Evolutionary conservation across 2,113 vertebrate species (phyloP), one percentile per base, ranked within the genome.

Genomic region (Silurus asotus): DNA sequence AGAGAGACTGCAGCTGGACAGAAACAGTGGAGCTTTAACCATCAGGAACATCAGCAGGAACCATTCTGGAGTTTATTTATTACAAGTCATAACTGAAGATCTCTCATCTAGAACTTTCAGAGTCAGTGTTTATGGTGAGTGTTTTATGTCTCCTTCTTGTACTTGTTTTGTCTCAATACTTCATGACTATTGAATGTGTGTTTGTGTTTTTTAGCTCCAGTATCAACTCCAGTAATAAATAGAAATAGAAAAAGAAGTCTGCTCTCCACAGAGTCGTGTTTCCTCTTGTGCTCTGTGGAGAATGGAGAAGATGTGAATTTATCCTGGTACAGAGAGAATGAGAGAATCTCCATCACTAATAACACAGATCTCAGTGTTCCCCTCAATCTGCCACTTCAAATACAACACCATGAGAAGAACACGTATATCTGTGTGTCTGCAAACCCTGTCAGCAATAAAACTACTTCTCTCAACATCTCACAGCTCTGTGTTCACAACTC

Each of bases 281-380:
- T 11, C 59, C 67, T 28, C 61, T n/a, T 77, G 83, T 89, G 81
- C 25, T 37, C 65, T 80, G 84, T 88, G 81, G 23, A 83, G 72
- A 88, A 86, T 37, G 28, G 28, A 37, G 82, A 51, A 76, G 88
- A 89, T 37, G 28, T 37, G 28, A 37, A 37, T 37, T 58, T 89
- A 70, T 87, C 77, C 69, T 89, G 82, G 88, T 65, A 53, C 51
- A 75, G 79, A 81, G 69, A 61, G 25, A 65, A 19, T 58, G 69
- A 87, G 59, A 76, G 45, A 59, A 78, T 89, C 14, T 49, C 19
- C 51, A 37, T 59, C 37, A 78, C 61, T 77, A 77, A 67, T 74
- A 77, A 19, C 69, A 23, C 77, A 75, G 61, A 82, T 45, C 59
- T 59, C 82, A 87, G 49, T 61, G 64, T 17, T 6, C 0, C 14